phyloP scores from a whole-genome alignment of 1,140 invertebrate genomes.

The Leptopilina boulardi region DNA sequence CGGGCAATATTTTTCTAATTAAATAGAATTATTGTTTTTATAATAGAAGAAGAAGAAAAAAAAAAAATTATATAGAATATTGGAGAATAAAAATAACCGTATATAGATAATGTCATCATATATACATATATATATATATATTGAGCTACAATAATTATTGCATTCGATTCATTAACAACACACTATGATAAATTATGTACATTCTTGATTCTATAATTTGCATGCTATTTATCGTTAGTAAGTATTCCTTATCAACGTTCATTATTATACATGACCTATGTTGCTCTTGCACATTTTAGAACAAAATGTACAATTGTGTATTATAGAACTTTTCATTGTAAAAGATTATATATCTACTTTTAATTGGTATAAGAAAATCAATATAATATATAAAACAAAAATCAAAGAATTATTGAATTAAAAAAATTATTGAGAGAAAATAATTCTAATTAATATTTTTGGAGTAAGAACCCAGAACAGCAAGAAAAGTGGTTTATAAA shows the following conservation, averaged over 20 bases:
- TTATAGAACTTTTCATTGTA: neutral
- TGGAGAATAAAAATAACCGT: neutral
- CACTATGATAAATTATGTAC: slow-evolving; percentile 18
- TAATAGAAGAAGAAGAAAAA: no score
- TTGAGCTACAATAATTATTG: neutral
- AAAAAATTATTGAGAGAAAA: no score
- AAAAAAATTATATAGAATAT: no score
- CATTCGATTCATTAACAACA: slow-evolving; percentile 14
- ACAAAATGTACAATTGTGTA: slow-evolving; percentile 13
- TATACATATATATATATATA: neutral
- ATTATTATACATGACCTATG: slow-evolving; percentile 10
- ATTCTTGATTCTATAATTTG: slow-evolving; percentile 9
- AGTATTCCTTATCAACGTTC: slow-evolving; percentile 9
- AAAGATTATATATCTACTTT: neutral
- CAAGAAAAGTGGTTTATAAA: no score
- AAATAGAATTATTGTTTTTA: no score
- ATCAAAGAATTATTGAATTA: no score
- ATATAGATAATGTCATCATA: neutral
- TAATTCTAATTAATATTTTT: no score
- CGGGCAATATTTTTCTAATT: no score
- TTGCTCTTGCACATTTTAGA: slow-evolving; percentile 12
- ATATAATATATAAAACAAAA: neutral
- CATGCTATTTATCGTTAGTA: neutral
- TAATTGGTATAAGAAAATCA: neutral
- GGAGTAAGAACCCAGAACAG: no score